Conservation (phyloP, 2,797 vertebrate species). For the Schizopygopsis malacanthus region DNA sequence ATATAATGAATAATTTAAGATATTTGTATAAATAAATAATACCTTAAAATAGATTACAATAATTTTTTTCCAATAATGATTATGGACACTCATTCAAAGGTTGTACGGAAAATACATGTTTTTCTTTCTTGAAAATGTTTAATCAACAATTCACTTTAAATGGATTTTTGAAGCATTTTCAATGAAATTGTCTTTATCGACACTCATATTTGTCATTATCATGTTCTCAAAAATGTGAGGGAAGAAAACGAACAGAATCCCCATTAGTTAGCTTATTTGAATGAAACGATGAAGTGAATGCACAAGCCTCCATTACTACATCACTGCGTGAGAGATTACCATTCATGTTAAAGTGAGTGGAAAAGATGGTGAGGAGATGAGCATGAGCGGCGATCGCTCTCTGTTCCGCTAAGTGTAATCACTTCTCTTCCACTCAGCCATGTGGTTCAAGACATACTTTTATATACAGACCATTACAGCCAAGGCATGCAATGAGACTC, state of each 20-base stretch:
- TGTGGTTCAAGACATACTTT: conserved; percentile 55
- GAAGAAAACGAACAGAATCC: conserved; percentile 25
- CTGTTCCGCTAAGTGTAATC: conserved; percentile 64
- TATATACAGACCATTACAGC: conserved; percentile 23
- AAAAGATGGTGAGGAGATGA: conserved; percentile 54
- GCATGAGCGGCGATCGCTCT: conserved; percentile 45
- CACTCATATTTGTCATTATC: background rate
- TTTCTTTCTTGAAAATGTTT: background rate
- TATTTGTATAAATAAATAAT: background rate
- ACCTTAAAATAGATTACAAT: background rate
- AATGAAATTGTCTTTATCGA: background rate
- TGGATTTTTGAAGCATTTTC: background rate
- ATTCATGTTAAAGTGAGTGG: conserved; percentile 60
- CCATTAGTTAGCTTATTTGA: conserved; percentile 55
- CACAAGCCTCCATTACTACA: conserved; percentile 48
- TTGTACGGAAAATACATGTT: background rate
- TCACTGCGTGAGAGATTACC: conserved; percentile 5
- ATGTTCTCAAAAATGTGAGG: background rate
- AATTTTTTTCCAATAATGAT: background rate
- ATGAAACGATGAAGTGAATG: conserved; percentile 40
- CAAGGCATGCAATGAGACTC: conserved; percentile 63
- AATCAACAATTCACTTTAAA: background rate
- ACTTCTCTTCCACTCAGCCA: conserved; percentile 63
- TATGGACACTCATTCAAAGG: background rate
- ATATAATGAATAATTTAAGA: background rate